Conservation (phyloP, 1,140 invertebrate genomes). For the Phenacoccus solenopsis region DNA sequence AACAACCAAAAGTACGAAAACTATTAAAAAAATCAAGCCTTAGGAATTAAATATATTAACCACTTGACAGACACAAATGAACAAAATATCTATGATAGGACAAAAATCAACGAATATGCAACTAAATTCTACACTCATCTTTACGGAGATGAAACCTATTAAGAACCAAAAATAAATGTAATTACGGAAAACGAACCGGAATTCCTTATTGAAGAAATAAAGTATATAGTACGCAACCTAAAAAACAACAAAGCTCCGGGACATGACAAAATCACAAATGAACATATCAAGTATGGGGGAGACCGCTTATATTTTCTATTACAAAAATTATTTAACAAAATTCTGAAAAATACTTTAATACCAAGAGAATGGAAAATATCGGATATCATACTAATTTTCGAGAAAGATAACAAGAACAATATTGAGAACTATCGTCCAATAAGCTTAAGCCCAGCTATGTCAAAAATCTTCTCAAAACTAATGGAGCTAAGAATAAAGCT, state of each 20-base stretch:
- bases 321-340: slow-evolving; percentile 13
- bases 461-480: slow-evolving; percentile 27
- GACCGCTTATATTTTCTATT: not conserved
- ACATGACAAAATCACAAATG: slow-evolving; percentile 17
- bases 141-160: too few species aligned
- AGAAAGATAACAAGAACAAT: slow-evolving; percentile 29
- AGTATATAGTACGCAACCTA: not conserved
- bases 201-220: too few species aligned
- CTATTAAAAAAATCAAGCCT: too few species aligned
- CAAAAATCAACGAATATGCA: not conserved
- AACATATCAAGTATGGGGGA: slow-evolving; percentile 9
- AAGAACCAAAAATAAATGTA: too few species aligned
- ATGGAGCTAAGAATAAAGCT: slow-evolving; percentile 27
- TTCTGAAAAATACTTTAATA: slow-evolving; percentile 25
- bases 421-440: slow-evolving; percentile 32
- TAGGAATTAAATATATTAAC: not conserved
- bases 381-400: slow-evolving; percentile 29
- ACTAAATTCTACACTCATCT: not conserved
- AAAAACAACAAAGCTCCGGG: slow-evolving; percentile 20
- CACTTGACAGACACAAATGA: not conserved
- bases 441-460: slow-evolving; percentile 28
- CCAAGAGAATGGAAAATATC: slow-evolving; percentile 27
- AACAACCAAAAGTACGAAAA: not conserved
- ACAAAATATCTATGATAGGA: not conserved
- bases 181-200: too few species aligned